phyloP scores from a whole-genome alignment of 2,797 vertebrate species.

The Danio kyathit region DNA sequence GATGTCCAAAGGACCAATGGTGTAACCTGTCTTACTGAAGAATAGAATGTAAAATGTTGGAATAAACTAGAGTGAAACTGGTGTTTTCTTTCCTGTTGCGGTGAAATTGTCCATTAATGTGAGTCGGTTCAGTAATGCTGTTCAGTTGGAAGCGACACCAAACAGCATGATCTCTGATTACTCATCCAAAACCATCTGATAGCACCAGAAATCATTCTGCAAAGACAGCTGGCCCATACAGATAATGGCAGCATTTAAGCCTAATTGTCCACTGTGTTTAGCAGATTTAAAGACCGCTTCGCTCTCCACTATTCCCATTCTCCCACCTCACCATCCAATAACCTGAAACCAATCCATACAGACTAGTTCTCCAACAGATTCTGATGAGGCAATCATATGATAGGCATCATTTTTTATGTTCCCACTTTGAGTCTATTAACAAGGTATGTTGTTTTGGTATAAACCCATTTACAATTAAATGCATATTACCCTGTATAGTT shows the following conservation, averaged over 20 bases:
- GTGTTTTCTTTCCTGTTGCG: not conserved
- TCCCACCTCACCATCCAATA: constrained; percentile 15
- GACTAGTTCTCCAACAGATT: not conserved
- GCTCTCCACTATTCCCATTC: constrained; percentile 4
- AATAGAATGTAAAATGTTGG: constrained; percentile 18
- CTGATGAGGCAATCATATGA: not conserved
- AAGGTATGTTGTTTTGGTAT: too few relatives aligned
- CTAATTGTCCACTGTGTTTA: constrained; percentile 36
- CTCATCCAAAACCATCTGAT: constrained; percentile 49
- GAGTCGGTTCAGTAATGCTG: constrained; percentile 2
- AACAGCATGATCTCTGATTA: constrained; percentile 50
- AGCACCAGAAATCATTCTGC: constrained; percentile 41
- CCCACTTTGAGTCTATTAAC: too few relatives aligned
- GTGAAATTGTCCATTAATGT: not conserved
- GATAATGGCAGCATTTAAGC: constrained; percentile 41
- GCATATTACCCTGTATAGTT: too few relatives aligned
- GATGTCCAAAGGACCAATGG: too few relatives aligned
- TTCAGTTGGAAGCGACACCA: constrained; percentile 6
- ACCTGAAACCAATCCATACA: not conserved
- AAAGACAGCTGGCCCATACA: constrained; percentile 50
- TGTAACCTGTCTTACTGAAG: not conserved
- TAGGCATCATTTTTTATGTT: not conserved
- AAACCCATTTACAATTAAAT: too few relatives aligned
- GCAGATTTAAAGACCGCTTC: constrained; percentile 35
- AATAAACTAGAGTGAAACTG: not conserved